These are phyloP conservation scores for Scelioninae gen. 1 DNA, from an alignment of 2,888 invertebrate species.

Conservation along the genomic window DNA sequence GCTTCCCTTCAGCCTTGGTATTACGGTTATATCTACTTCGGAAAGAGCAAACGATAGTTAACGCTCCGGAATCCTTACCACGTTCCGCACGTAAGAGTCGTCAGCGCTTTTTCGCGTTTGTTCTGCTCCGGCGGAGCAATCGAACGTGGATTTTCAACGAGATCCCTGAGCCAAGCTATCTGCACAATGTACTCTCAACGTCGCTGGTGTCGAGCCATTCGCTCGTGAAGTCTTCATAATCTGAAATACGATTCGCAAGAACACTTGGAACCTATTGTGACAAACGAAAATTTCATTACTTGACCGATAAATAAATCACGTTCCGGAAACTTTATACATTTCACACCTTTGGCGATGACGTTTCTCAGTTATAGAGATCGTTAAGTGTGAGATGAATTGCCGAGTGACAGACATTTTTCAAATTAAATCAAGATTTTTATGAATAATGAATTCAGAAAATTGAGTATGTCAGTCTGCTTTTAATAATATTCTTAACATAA, in stretches of 20 bases:
- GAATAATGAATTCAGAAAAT: too few relatives aligned
- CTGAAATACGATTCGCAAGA: conserved; percentile 47
- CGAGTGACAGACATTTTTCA: too few relatives aligned
- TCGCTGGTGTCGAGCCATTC: conserved; percentile 40
- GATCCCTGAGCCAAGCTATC: conserved; percentile 62
- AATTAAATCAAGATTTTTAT: too few relatives aligned
- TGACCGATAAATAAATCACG: conserved; percentile 55
- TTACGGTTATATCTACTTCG: conserved; percentile 67
- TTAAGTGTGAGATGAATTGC: too few relatives aligned
- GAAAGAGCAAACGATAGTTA: conserved; percentile 68
- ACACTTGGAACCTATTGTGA: conserved; percentile 58
- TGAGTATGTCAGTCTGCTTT: too few relatives aligned
- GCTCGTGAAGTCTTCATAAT: conserved; percentile 67
- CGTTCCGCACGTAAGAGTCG: conserved; percentile 68
- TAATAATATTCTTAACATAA: too few relatives aligned
- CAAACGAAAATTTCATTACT: conserved; percentile 58
- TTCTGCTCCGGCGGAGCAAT: conserved; percentile 63
- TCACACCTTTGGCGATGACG: conserved; percentile 2
- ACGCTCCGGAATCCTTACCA: conserved; percentile 59
- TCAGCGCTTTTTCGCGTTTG: conserved; percentile 73
- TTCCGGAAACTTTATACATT: conserved; percentile 30
- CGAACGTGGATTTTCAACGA: conserved; percentile 67
- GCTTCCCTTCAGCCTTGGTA: conserved; percentile 50
- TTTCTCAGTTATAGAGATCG: not conserved
- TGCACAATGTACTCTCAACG: conserved; percentile 49